Percentiles rank a stretch among this genome's conserved stretches.
These are phyloP conservation scores for Acropora yongei DNA, from an alignment of 64 coral and sea anemone species.

Conservation along the genomic window DNA sequence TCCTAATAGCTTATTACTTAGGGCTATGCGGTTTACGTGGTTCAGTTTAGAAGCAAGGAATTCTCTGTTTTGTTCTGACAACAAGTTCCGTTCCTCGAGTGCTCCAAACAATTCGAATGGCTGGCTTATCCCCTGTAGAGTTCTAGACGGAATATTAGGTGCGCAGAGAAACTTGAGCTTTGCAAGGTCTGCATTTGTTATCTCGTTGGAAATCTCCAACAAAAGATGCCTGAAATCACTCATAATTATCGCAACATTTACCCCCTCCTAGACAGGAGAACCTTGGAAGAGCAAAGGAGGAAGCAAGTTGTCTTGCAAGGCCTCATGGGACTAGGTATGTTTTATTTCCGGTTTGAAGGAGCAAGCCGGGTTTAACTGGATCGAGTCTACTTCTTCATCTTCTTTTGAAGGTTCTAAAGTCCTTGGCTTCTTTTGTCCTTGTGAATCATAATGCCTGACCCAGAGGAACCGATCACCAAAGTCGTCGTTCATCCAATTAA, in stretches of 20 bases:
- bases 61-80: slow-evolving; percentile 73
- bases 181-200: slow-evolving; percentile 51
- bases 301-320: not conserved
- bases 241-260: slow-evolving; percentile 27
- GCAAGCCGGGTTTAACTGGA: not conserved
- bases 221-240: slow-evolving; percentile 61
- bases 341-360: not conserved
- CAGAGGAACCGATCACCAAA: slow-evolving; percentile 94
- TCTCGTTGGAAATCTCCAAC: slow-evolving; percentile 69
- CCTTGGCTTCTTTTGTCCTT: not conserved
- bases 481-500: slow-evolving; percentile 97
- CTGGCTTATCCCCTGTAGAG: slow-evolving; percentile 56
- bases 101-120: slow-evolving; percentile 70
- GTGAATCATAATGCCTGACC: slow-evolving; percentile 73
- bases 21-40: slow-evolving; percentile 47
- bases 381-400: slow-evolving; percentile 60
- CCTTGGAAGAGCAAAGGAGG: not conserved
- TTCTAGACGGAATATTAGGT: slow-evolving; percentile 68
- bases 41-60: slow-evolving; percentile 76
- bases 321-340: slow-evolving; percentile 1
- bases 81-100: slow-evolving; percentile 63
- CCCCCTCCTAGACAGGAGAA: not conserved
- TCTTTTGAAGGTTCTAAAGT: not conserved
- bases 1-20: slow-evolving; percentile 80
- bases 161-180: slow-evolving; percentile 67